phyloP scores from a whole-genome alignment of 2,797 vertebrate genomes.

The Gymnoscopelus braueri region DNA sequence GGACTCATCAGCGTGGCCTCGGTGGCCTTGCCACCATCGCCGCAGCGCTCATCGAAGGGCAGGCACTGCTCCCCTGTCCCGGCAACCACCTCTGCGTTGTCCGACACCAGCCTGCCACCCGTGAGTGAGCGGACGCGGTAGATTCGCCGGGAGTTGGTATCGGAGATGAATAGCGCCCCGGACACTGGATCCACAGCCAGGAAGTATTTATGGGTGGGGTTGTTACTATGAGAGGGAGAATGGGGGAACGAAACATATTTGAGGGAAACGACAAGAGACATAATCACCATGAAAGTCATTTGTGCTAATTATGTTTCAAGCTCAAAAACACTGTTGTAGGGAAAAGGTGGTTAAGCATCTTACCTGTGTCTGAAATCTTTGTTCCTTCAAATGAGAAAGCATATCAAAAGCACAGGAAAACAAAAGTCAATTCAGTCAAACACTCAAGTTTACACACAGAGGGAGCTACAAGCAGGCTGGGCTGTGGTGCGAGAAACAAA shows the following conservation, averaged over 20 bases:
- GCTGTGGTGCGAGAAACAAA: slow-evolving; percentile 58
- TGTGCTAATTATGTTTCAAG: too few species aligned
- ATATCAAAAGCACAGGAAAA: slow-evolving; percentile 64
- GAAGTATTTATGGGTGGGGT: slow-evolving; percentile 98
- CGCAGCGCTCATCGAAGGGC: slow-evolving; percentile 97
- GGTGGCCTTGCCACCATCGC: slow-evolving; percentile 96
- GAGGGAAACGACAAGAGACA: too few species aligned
- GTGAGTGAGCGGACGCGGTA: slow-evolving; percentile 91
- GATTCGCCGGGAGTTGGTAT: slow-evolving; percentile 96
- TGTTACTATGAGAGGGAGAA: slow-evolving; percentile 84
- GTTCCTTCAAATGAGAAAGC: slow-evolving; percentile 85
- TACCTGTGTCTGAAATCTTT: slow-evolving; percentile 99
- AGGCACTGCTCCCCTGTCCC: slow-evolving; percentile 95
- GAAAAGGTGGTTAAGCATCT: slow-evolving; percentile 57
- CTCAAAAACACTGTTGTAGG: too few species aligned
- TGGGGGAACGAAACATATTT: not conserved
- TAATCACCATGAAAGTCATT: too few species aligned
- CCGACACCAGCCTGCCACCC: slow-evolving; percentile 88
- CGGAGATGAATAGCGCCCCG: slow-evolving; percentile 93
- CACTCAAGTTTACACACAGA: slow-evolving; percentile 55
- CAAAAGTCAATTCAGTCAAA: slow-evolving; percentile 69
- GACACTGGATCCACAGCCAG: slow-evolving; percentile 97
- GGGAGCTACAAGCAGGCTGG: slow-evolving; percentile 44
- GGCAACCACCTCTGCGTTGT: slow-evolving; percentile 94
- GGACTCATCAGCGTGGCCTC: slow-evolving; percentile 98